These are phyloP conservation scores for Scolopax rusticola DNA, from an alignment of 2,797 vertebrate species.

Conservation along the genomic window DNA sequence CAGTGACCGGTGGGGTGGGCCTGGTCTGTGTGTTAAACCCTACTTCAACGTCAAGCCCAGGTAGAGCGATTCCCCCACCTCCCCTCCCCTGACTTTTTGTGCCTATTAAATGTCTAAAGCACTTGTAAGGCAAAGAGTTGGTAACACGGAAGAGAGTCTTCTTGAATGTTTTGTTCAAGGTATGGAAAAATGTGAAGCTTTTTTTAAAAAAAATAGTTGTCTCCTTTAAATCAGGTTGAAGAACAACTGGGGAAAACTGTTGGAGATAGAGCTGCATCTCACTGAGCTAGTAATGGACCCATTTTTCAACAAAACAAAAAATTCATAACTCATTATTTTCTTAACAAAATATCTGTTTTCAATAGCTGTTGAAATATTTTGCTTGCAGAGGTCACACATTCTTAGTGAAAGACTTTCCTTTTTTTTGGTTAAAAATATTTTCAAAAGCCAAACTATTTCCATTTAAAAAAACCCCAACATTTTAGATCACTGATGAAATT, in stretches of 20 bases:
- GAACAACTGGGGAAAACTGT: background rate
- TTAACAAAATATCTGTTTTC: slow-evolving; percentile 29
- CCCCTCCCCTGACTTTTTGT: background rate
- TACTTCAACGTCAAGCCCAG: background rate
- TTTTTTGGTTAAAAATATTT: background rate
- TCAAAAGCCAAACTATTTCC: background rate
- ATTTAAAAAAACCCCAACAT: background rate
- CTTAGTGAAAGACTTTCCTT: background rate
- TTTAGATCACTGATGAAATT: background rate
- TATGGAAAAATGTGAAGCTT: background rate
- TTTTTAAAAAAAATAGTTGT: background rate
- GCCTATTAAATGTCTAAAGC: background rate
- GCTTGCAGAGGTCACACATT: slow-evolving; percentile 19
- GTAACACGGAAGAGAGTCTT: background rate
- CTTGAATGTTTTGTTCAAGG: background rate
- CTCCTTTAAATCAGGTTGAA: background rate
- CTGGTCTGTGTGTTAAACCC: background rate
- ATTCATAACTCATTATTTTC: background rate
- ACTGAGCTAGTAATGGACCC: background rate
- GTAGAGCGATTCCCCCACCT: background rate
- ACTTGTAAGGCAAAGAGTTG: background rate
- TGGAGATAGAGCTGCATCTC: background rate
- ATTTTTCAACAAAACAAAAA: background rate
- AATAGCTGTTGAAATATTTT: slow-evolving; percentile 34
- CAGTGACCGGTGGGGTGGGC: background rate